Base-by-base conservation (phyloP, 1,140 invertebrate species). In the Panagrolaimus sp. region DNA sequence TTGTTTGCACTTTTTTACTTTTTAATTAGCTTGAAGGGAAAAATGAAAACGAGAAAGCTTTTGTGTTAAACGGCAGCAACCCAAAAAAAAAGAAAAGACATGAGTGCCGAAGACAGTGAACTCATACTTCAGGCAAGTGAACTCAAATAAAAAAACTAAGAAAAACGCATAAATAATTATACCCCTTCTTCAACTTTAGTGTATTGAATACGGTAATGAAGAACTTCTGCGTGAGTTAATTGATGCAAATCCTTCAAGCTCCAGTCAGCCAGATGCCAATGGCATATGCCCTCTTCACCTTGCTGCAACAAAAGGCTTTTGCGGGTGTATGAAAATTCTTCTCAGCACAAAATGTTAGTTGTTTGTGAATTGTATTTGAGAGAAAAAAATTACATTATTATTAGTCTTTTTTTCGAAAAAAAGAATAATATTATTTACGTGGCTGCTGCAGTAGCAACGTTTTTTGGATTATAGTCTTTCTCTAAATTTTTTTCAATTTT, bases 171-270 rank as follows among this genome's bases (percentile, higher is more conserved):
- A 28, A n/a, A 26, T 58, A 58, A 58, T 28, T 28, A 58, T 58
- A 10, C 28, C 21, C 21, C n/a, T 28, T 63, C 66, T 17, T 4
- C 24, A 21, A 24, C 32, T 74, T 63, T 63, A 76, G 77, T 75
- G 77, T 7, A 78, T 76, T 58, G 45, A 46, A 21, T 79, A 79
- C 62, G 47, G 76, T 26, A 76, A 76, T 72, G 63, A 24, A n/a
- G 74, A 76, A 26, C 67, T 76, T 32, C 24, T 76, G 24, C 44
- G 43, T 4, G 74, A 76, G 43, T 58, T 76, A 43, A 48, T 78
- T 38, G 44, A 28, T 12, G 74, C 55, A 17, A 78, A 77, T 48
- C 71, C 76, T 28, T 21, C 68, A 38, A 58, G 75, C 32, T 21
- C 32, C 15, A 28, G 12, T 68, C 63, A 28, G n/a, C 28, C 52